A percentile compares a stretch with the other conserved stretches of the same genome.
Evolutionary conservation across 2,888 invertebrate species (phyloP).

Genomic region (Ectemnius lituratus): DNA sequence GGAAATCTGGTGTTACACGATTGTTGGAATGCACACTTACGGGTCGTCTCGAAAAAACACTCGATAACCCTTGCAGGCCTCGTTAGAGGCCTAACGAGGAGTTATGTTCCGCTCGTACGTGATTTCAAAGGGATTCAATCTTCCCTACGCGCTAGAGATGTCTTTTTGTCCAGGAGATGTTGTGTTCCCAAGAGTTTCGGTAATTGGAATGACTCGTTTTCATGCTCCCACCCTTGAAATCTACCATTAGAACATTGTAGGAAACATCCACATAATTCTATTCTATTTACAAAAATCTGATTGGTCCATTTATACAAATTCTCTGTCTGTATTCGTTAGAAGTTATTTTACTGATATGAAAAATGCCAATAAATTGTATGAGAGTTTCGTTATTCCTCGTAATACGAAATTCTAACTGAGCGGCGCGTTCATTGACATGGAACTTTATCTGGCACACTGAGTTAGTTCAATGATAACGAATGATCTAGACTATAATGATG

Average conservation of each 20-base stretch:
- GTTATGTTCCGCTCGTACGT: conserved; percentile 6
- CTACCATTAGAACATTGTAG: too few species aligned
- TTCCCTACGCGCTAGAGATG: too few species aligned
- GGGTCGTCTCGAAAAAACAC: background rate
- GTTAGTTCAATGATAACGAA: conserved; percentile 49
- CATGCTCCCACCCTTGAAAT: too few species aligned
- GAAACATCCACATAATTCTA: too few species aligned
- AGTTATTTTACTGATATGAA: too few species aligned
- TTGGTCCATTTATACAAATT: too few species aligned
- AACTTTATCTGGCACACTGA: conserved; percentile 51
- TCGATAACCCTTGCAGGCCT: conserved; percentile 22
- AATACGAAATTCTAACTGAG: conserved; percentile 29
- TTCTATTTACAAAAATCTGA: too few species aligned
- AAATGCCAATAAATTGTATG: too few species aligned
- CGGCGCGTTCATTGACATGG: conserved; percentile 55
- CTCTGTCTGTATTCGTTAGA: too few species aligned
- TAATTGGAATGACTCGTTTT: background rate
- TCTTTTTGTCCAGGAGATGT: too few species aligned
- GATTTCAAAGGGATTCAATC: background rate
- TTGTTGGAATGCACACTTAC: conserved; percentile 37
- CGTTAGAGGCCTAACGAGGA: conserved; percentile 9
- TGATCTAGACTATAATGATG: conserved; percentile 37
- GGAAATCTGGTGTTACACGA: conserved; percentile 42
- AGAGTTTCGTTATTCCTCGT: background rate
- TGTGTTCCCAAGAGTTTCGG: background rate